phyloP scores from a whole-genome alignment of 2,888 invertebrate genomes.

The Eulithis testata region DNA sequence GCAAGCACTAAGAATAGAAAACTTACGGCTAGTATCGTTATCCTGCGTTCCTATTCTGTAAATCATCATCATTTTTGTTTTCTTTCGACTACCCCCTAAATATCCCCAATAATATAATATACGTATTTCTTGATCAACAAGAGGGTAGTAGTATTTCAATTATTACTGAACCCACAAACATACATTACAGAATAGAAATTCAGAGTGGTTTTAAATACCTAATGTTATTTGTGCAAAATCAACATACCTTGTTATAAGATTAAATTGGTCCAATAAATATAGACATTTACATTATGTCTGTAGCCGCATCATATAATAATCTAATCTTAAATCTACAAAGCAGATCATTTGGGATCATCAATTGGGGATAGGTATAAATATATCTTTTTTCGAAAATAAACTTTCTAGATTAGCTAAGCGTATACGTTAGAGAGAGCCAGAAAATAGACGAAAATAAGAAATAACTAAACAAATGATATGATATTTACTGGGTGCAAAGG shows the following conservation, averaged over 20 bases:
- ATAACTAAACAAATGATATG: no score
- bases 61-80: neutral
- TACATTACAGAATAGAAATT: neutral
- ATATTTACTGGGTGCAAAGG: neutral
- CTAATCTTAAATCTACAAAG: constrained; percentile 4
- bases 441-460: neutral
- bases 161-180: no score
- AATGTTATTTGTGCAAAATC: neutral
- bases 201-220: neutral
- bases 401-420: constrained; percentile 5
- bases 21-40: neutral
- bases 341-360: neutral
- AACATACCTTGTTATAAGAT: no score
- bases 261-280: no score
- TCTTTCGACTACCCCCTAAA: constrained; percentile 1
- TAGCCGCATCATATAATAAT: neutral
- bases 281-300: neutral
- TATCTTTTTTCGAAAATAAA: neutral
- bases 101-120: neutral
- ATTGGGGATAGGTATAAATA: neutral
- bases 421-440: neutral
- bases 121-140: neutral
- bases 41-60: constrained; percentile 8
- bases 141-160: no score
- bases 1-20: neutral